Percentiles rank a stretch among this genome's conserved stretches.
Conservation (phyloP, 2,113 vertebrate species). For the Notechis scutatus region DNA sequence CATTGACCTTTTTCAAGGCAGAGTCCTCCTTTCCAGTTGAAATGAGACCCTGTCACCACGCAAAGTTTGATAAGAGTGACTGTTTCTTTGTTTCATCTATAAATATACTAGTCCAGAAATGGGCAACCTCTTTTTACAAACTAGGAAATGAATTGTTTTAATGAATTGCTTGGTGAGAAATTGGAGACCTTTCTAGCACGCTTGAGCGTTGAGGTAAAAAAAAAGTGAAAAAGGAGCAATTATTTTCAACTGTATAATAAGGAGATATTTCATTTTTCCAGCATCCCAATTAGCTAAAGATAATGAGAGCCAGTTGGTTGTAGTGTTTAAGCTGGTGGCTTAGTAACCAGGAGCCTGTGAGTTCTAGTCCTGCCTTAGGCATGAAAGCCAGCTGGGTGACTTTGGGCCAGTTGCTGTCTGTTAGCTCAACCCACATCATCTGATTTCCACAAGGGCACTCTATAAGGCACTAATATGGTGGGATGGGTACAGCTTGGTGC, state of each 20-base stretch:
- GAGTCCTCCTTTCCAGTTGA: background rate
- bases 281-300: background rate
- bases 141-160: background rate
- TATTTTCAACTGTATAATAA: background rate
- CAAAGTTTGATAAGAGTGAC: background rate
- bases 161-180: background rate
- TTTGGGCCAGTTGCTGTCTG: background rate
- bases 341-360: background rate
- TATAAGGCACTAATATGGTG: background rate
- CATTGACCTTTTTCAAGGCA: background rate
- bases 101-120: background rate
- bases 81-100: background rate
- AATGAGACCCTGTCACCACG: background rate
- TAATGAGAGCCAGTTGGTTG: background rate
- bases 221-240: background rate
- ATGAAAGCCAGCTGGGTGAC: background rate
- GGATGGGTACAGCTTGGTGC: background rate
- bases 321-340: background rate
- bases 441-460: background rate
- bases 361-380: background rate
- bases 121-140: background rate
- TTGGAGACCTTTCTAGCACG: background rate
- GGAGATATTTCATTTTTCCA: background rate
- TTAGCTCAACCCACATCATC: background rate
- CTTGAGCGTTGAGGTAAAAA: background rate